Base-by-base conservation (phyloP, 2,113 vertebrate genomes). In the Melanotaenia duboulayi region DNA sequence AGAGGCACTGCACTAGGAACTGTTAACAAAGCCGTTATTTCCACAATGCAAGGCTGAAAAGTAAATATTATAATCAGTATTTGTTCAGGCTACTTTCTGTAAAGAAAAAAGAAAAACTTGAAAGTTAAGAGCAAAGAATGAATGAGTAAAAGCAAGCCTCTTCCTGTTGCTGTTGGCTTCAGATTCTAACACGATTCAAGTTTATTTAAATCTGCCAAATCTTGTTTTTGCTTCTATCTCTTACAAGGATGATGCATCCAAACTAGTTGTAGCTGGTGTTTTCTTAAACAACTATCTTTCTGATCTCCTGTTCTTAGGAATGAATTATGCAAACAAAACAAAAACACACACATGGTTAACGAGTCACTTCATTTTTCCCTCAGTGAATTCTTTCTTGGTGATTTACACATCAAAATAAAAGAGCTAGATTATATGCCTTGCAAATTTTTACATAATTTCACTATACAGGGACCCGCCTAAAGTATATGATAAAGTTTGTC, bases 371-470 rank as follows among this genome's bases (percentile, higher is more conserved):
- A 13, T 37, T 40, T 76, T 49, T 50, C 35, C 44, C 54, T 44
- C 11, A 69, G 4, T 35, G 32, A 35, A 35, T 35, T 7, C 32
- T 35, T 35, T 35, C 23, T 49, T 17, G 56, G 67, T 72, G 51
- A 80, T 17, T 40, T 61, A 65, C 67, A 68, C 13, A 50, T 61
- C 48, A 49, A 76, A 69, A 70, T 14, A 23, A 75, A 59, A 13
- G 48, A 65, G 60, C 14, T 59, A 22, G 2, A 57, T 68, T 46
- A 57, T n/a, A 8, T 62, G 44, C 64, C 39, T 42, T 40, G n/a
- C 25, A 24, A 22, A 22, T n/a, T 12, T 24, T 28, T 40, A 25
- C 12, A 11, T 44, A 40, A 56, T 65, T 60, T 56, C 48, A 20
- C 28, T 23, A 39, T 25, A 62, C 1, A 4, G 12, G 32, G 35